Evolutionary conservation across 2,888 invertebrate genomes (phyloP).

Genomic region (Netelia fuscicornis): DNA sequence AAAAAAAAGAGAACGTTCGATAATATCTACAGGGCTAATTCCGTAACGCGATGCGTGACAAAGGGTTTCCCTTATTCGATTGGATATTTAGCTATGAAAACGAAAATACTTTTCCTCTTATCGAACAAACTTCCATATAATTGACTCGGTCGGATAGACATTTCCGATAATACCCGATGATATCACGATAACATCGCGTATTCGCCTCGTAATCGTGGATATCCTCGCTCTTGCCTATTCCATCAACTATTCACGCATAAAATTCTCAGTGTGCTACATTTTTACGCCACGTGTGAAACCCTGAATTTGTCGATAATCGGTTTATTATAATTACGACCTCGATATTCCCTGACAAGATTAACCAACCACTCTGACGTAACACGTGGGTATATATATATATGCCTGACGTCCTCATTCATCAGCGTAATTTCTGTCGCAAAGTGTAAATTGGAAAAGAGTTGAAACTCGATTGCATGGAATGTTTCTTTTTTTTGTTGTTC

Average conservation of each 20-base stretch:
- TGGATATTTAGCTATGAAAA: neutral
- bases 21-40: neutral
- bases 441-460: neutral
- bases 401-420: too few species aligned
- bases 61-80: neutral
- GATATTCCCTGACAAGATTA: constrained; percentile 45
- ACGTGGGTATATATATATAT: too few species aligned
- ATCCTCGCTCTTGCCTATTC: neutral
- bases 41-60: neutral
- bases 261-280: constrained; percentile 1
- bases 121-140: constrained; percentile 34
- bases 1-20: too few species aligned
- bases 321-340: constrained; percentile 39
- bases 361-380: neutral
- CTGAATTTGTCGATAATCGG: constrained; percentile 19
- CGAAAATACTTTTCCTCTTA: constrained; percentile 1
- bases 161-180: constrained; percentile 40
- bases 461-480: neutral
- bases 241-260: neutral
- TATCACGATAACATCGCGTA: constrained; percentile 16
- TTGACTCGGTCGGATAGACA: constrained; percentile 41
- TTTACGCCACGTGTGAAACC: constrained; percentile 2
- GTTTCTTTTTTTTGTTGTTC: neutral
- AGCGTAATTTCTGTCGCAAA: neutral
- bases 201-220: neutral